phyloP scores from a whole-genome alignment of 2,113 vertebrate species.

The Austrofundulus limnaeus region DNA sequence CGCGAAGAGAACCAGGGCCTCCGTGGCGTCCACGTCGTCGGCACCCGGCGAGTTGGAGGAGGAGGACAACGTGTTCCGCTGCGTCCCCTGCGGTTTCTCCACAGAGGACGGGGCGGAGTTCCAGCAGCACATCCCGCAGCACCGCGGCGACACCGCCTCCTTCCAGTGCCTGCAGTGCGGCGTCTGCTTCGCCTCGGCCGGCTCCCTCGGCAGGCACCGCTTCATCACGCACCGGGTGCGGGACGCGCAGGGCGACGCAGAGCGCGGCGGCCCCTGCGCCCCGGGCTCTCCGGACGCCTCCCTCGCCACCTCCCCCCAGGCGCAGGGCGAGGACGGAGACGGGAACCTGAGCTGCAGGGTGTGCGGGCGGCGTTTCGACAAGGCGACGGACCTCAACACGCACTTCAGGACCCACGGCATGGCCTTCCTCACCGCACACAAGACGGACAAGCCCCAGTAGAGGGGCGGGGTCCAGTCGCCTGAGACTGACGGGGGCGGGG shows the following conservation, averaged over 20 bases:
- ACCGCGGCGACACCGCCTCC: conserved; percentile 83
- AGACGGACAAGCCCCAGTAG: conserved; percentile 80
- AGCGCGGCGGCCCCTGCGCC: conserved; percentile 27
- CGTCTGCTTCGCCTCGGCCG: conserved; percentile 87
- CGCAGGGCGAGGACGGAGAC: conserved; percentile 64
- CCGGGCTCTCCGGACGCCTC: conserved; percentile 59
- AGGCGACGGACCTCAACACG: conserved; percentile 89
- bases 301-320: conserved; percentile 49
- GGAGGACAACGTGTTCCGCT: conserved; percentile 71
- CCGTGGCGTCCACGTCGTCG: conserved; percentile 24
- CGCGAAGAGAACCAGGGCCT: conserved; percentile 62
- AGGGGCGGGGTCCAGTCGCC: neutral
- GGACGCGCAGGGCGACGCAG: conserved; percentile 62
- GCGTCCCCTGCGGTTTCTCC: conserved; percentile 82
- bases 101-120: conserved; percentile 78
- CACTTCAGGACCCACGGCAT: conserved; percentile 96
- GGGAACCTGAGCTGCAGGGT: conserved; percentile 83
- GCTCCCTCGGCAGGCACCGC: conserved; percentile 86
- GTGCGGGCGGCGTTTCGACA: conserved; percentile 88
- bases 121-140: conserved; percentile 82
- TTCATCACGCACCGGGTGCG: conserved; percentile 92
- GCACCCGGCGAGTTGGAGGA: conserved; percentile 65
- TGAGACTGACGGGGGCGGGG: neutral
- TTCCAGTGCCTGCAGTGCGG: conserved; percentile 92
- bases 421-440: conserved; percentile 92